Percentiles rank a stretch among this genome's conserved stretches.
Conservation (phyloP, 1,140 invertebrate genomes). For the Drosophila pectinifera region DNA sequence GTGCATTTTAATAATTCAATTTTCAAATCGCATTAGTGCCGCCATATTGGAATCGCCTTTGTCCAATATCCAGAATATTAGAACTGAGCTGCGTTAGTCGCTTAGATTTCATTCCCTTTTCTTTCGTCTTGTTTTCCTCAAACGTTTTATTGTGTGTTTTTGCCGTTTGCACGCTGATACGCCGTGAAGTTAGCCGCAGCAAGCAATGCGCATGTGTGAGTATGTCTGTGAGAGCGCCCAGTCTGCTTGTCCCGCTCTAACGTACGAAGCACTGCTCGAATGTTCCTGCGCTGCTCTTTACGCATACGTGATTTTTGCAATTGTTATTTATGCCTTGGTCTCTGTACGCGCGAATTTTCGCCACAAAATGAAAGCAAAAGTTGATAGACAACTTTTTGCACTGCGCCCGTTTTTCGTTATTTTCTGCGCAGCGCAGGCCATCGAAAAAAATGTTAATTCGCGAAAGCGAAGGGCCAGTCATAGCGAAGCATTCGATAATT, state of each 20-base stretch:
- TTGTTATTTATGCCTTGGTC: conserved; percentile 64
- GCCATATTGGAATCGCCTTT: conserved; percentile 49
- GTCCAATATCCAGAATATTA: conserved; percentile 30
- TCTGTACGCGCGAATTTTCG: conserved; percentile 68
- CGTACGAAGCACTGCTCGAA: conserved; percentile 7
- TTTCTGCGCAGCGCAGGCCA: conserved; percentile 47
- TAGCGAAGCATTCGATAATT: conserved; percentile 48
- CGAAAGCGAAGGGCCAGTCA: conserved; percentile 11
- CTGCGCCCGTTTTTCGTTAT: conserved; percentile 47
- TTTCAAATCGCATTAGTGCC: neutral
- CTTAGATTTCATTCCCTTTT: conserved; percentile 34
- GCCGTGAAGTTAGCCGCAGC: conserved; percentile 67
- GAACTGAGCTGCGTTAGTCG: conserved; percentile 23
- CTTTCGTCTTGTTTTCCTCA: conserved; percentile 67
- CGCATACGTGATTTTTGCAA: conserved; percentile 77
- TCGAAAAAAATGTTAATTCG: conserved; percentile 31
- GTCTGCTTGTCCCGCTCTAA: conserved; percentile 50
- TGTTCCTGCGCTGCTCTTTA: conserved; percentile 43
- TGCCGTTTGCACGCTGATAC: conserved; percentile 46
- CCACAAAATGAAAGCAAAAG: conserved; percentile 84
- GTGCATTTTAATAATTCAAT: neutral
- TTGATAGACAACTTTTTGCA: conserved; percentile 78
- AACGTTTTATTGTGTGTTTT: conserved; percentile 68
- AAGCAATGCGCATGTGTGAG: conserved; percentile 22
- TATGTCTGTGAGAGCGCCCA: conserved; percentile 13